phyloP scores from a whole-genome alignment of 1,140 invertebrate species.

The Phortica variegata region DNA sequence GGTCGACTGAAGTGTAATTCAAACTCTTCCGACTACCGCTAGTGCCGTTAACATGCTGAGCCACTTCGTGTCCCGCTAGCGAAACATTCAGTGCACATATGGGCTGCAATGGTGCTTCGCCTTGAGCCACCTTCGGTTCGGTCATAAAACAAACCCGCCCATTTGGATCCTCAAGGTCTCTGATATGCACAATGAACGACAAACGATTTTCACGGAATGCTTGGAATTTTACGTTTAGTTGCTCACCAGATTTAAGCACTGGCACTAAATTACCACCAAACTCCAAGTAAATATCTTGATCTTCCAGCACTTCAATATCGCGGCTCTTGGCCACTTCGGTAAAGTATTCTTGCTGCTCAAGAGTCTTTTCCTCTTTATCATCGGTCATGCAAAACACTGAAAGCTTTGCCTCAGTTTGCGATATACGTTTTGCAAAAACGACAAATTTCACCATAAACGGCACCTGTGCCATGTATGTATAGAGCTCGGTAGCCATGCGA shows the following conservation, averaged over 20 bases:
- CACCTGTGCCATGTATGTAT: slow-evolving; percentile 86
- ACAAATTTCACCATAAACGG: slow-evolving; percentile 96
- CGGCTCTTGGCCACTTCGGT: slow-evolving; percentile 95
- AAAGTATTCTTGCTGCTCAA: slow-evolving; percentile 96
- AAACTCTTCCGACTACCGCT: slow-evolving; percentile 4
- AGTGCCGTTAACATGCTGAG: background rate
- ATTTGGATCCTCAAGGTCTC: slow-evolving; percentile 75
- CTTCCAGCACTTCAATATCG: slow-evolving; percentile 96
- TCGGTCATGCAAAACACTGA: slow-evolving; percentile 99
- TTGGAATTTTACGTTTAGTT: slow-evolving; percentile 88
- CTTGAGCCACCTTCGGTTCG: slow-evolving; percentile 84
- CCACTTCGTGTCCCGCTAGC: slow-evolving; percentile 63
- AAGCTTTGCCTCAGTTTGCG: slow-evolving; percentile 86
- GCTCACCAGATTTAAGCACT: slow-evolving; percentile 95
- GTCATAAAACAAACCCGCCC: slow-evolving; percentile 95
- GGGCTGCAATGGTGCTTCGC: slow-evolving; percentile 89
- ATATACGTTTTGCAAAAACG: slow-evolving; percentile 94
- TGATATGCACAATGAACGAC: slow-evolving; percentile 88
- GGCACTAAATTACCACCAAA: slow-evolving; percentile 96
- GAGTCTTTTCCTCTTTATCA: slow-evolving; percentile 96
- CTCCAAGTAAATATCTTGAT: slow-evolving; percentile 91
- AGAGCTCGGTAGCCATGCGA: slow-evolving; percentile 98
- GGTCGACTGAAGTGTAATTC: slow-evolving; percentile 9
- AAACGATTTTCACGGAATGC: slow-evolving; percentile 97
- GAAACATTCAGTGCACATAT: slow-evolving; percentile 97